Percentiles rank a stretch among this genome's conserved stretches.
phyloP scores from a whole-genome alignment of 1,140 invertebrate genomes.

The Brachionus paranguensis region DNA sequence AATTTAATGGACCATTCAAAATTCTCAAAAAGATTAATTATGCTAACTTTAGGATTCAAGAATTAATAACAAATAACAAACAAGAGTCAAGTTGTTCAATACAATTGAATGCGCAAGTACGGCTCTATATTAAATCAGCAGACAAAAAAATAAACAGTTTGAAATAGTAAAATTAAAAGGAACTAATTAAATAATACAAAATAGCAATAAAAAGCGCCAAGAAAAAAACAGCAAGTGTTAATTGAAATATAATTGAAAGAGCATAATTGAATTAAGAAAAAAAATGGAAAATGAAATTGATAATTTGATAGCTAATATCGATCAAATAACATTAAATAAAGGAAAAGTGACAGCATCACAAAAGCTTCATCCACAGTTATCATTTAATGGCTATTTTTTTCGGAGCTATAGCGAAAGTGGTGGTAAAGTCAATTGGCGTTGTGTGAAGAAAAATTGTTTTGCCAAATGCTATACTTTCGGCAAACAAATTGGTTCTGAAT shows the following conservation, averaged over 20 bases:
- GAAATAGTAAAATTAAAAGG: not conserved
- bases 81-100: no score
- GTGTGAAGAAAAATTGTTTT: no score
- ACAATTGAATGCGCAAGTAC: no score
- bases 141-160: not conserved
- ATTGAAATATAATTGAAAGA: not conserved
- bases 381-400: not conserved
- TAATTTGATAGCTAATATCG: no score
- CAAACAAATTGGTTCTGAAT: not conserved
- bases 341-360: not conserved
- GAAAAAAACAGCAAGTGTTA: not conserved
- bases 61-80: no score
- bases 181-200: not conserved
- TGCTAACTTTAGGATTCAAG: no score
- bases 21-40: no score
- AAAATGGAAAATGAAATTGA: not conserved
- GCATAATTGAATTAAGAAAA: not conserved
- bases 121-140: not conserved
- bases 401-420: not conserved
- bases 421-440: no score
- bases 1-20: no score
- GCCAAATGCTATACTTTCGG: no score
- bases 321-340: no score
- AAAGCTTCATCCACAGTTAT: not conserved
- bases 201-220: no score